These are phyloP conservation scores for Nemopilema nomurai DNA, from an alignment of 30 jellyfish, hydroid and myxozoan species.

Conservation along the genomic window DNA sequence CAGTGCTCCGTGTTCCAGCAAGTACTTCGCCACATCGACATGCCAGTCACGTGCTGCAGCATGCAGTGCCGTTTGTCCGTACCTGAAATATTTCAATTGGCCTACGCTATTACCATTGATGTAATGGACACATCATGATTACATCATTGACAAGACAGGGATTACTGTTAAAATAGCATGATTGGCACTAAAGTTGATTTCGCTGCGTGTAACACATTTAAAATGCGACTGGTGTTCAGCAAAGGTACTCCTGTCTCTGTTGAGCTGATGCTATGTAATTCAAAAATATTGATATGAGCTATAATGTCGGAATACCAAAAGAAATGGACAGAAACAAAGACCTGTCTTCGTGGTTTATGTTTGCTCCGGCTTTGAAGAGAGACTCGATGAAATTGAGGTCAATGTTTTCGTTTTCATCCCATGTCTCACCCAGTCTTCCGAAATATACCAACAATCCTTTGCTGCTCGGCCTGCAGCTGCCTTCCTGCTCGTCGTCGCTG, in stretches of 20 bases:
- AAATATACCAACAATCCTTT: conserved; percentile 57
- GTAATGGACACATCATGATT: too few relatives aligned
- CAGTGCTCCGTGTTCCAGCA: conserved; percentile 60
- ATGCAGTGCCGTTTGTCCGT: conserved; percentile 83
- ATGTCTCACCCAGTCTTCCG: conserved; percentile 51
- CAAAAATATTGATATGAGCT: too few relatives aligned
- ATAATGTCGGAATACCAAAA: background rate
- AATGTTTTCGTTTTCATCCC: conserved; percentile 74
- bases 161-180: too few relatives aligned
- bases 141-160: too few relatives aligned
- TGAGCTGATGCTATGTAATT: too few relatives aligned
- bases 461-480: conserved; percentile 60
- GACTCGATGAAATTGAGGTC: conserved; percentile 78
- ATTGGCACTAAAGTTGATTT: too few relatives aligned
- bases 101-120: too few relatives aligned
- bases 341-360: conserved; percentile 71
- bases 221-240: too few relatives aligned
- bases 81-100: conserved; percentile 29
- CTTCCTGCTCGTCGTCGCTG: conserved; percentile 64
- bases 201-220: too few relatives aligned
- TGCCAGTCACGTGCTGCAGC: conserved; percentile 85
- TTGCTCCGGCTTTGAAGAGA: conserved; percentile 85
- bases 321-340: conserved; percentile 4
- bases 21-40: conserved; percentile 69
- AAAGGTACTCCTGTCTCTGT: too few relatives aligned